Base-by-base conservation (phyloP, 1,140 invertebrate genomes). In the Paracyclopina nana region DNA sequence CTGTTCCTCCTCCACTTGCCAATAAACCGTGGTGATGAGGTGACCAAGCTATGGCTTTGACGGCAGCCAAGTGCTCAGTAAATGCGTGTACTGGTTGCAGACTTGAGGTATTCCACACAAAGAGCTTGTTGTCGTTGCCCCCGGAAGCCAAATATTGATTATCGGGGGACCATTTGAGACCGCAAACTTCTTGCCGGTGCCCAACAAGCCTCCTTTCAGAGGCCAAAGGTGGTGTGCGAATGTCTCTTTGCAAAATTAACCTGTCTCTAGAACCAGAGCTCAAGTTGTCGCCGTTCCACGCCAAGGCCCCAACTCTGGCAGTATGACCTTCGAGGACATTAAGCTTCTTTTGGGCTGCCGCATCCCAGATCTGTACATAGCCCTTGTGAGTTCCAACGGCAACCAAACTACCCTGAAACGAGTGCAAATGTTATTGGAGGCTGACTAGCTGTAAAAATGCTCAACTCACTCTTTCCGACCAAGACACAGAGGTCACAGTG, bases 21-120 rank as follows among this genome's bases (percentile, higher is more conserved):
- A 99, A 68, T 29, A 99, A 68, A 0, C 95, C 94, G 65, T 97
- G 94, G 66, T 98, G 92, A 69, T 98, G 94, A 0, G 92, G 92
- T 4, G 91, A 97, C 95, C 95, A 99, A 3, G 95, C 92, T 58
- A 99, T 96, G 0, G 95, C 95, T 66, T 95, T 95, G 0, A 99
- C 95, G 0, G 95, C 95, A 0, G 95, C 95, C 59, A 91, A 70
- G 68, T 99, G 95, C 58, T 97, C 87, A 0, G 85, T 88, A 63
- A 98, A 98, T 0, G 86, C 94, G 64, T 98, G 91, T 30, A 91
- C 77, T 0, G 90, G 88, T 9, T 77, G 75, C 1, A 80, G 66
- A 1, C 82, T 82, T 62, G 88, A 86, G 56, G 84, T 67, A 64
- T 92, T 95, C 95, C 95, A 99, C 1, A 99, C 90, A 64, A 92